Conservation (phyloP, 2,797 vertebrate species). For the Falco naumanni region DNA sequence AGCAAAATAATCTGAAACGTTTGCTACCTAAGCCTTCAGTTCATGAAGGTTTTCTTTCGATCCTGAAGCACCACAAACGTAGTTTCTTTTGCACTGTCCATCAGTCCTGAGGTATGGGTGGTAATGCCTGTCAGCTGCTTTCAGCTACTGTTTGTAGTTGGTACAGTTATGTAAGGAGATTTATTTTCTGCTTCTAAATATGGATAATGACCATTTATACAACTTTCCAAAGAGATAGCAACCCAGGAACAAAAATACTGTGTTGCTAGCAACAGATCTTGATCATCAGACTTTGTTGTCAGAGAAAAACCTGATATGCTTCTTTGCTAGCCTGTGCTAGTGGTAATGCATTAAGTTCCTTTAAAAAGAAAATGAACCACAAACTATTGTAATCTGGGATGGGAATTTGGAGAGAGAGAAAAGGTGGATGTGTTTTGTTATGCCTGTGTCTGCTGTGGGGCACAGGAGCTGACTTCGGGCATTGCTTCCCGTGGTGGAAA, state of each 20-base stretch:
- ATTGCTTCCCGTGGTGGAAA: background rate
- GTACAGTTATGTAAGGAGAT: conserved; percentile 4
- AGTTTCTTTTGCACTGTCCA: background rate
- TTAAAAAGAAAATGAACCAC: background rate
- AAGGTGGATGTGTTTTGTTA: background rate
- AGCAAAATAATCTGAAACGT: background rate
- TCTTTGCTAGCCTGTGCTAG: background rate
- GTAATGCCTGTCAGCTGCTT: conserved; percentile 2
- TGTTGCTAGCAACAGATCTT: conserved; percentile 43
- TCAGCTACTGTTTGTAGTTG: conserved; percentile 2
- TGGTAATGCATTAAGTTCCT: background rate
- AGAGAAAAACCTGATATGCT: background rate
- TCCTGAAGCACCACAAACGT: background rate
- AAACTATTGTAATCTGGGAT: background rate
- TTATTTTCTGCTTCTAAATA: conserved; percentile 50
- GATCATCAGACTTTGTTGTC: background rate
- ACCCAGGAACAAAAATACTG: conserved; percentile 5
- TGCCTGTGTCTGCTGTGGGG: background rate
- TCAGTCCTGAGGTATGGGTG: background rate
- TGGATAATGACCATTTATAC: conserved; percentile 39
- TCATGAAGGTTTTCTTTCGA: background rate
- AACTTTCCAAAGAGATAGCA: conserved; percentile 38
- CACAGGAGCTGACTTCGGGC: background rate
- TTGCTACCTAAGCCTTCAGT: background rate
- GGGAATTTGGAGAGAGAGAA: background rate